A percentile compares a stretch with the other conserved stretches of the same genome.
These are phyloP conservation scores for Sprattus sprattus DNA, from an alignment of 2,113 vertebrate genomes.

Conservation along the genomic window DNA sequence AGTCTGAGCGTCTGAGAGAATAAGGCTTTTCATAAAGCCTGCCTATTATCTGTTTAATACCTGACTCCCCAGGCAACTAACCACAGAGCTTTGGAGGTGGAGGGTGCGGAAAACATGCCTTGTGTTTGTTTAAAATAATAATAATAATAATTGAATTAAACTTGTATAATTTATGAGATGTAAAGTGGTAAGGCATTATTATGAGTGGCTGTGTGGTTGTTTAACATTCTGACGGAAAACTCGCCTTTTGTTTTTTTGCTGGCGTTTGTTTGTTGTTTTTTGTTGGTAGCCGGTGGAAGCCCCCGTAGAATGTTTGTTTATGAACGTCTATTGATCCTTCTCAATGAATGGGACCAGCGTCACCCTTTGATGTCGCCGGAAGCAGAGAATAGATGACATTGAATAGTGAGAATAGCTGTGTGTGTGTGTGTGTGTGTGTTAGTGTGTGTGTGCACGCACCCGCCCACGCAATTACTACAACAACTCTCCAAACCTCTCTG, in stretches of 20 bases:
- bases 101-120: background rate
- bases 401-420: slow-evolving; percentile 6
- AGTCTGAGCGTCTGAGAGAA: background rate
- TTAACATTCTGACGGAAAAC: too few species aligned
- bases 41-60: slow-evolving; percentile 18
- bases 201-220: too few species aligned
- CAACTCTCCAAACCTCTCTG: background rate
- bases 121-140: background rate
- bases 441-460: background rate
- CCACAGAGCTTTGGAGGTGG: background rate
- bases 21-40: slow-evolving; percentile 20
- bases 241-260: too few species aligned
- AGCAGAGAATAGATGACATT: slow-evolving; percentile 18
- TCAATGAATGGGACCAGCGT: background rate
- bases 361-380: slow-evolving; percentile 16
- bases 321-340: background rate
- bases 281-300: background rate
- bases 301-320: background rate
- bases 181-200: too few species aligned
- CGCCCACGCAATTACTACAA: background rate
- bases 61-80: background rate
- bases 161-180: background rate
- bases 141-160: background rate
- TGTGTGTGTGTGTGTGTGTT: background rate
- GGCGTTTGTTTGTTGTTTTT: background rate